These are phyloP conservation scores for Augochlora pura DNA, from an alignment of 1,140 invertebrate species.

Conservation along the genomic window DNA sequence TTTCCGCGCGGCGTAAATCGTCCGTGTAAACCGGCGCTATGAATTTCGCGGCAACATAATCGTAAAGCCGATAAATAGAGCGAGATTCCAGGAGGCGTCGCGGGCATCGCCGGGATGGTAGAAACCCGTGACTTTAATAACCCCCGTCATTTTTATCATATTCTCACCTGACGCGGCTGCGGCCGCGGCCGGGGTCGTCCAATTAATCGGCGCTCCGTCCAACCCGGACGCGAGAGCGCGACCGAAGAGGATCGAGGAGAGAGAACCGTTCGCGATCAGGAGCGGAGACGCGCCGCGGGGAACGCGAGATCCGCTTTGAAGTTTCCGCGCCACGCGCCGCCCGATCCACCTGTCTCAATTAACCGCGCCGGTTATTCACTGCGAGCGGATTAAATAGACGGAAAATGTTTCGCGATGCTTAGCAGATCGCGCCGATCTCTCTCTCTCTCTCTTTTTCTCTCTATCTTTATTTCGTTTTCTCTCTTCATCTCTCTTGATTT, in stretches of 20 bases:
- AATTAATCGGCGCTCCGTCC: slow-evolving; percentile 47
- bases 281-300: background rate
- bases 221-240: too few species aligned
- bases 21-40: slow-evolving; percentile 41
- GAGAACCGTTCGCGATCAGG: too few species aligned
- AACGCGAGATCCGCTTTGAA: background rate
- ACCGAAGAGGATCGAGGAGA: too few species aligned
- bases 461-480: too few species aligned
- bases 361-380: slow-evolving; percentile 19
- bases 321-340: slow-evolving; percentile 16
- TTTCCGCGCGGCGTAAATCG: slow-evolving; percentile 20
- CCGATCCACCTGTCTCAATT: slow-evolving; percentile 47
- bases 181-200: background rate
- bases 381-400: background rate
- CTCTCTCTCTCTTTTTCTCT: too few species aligned
- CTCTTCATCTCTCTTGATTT: too few species aligned
- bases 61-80: slow-evolving; percentile 61
- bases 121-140: slow-evolving; percentile 12
- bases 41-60: slow-evolving; percentile 56
- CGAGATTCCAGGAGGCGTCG: slow-evolving; percentile 49
- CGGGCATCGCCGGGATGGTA: background rate
- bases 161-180: slow-evolving; percentile 38
- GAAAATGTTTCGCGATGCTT: slow-evolving; percentile 30
- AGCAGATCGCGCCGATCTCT: slow-evolving; percentile 2
- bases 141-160: slow-evolving; percentile 56